A percentile compares a stretch with the other conserved stretches of the same genome.
phyloP scores from a whole-genome alignment of 2,797 vertebrate genomes.

The Xiphorhynchus erythropygius region DNA sequence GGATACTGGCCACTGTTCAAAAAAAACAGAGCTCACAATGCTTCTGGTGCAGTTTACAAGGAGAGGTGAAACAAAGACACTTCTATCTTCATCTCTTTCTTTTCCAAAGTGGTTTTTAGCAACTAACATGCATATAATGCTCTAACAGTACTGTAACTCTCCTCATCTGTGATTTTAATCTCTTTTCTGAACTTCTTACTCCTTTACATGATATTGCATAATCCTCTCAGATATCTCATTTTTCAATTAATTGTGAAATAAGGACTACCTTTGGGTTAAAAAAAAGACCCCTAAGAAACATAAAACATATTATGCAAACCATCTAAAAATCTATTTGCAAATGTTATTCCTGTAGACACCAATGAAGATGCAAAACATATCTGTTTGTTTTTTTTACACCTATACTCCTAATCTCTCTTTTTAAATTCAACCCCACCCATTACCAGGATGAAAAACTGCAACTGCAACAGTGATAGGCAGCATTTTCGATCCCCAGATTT shows the following conservation, averaged over 20 bases:
- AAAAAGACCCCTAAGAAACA: background rate
- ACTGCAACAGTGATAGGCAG: background rate
- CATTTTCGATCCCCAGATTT: background rate
- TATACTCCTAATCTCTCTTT: background rate
- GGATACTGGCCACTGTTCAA: background rate
- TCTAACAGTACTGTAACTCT: background rate
- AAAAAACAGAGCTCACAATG: background rate
- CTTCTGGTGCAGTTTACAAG: background rate
- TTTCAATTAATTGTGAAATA: background rate
- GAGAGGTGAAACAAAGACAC: background rate
- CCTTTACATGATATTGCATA: background rate
- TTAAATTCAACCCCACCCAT: background rate
- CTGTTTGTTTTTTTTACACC: background rate
- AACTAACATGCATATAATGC: background rate
- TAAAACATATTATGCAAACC: background rate
- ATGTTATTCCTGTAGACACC: background rate
- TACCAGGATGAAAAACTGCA: background rate
- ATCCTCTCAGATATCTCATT: background rate
- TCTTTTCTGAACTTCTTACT: background rate
- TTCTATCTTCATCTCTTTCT: background rate
- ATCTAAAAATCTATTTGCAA: background rate
- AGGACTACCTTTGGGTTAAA: background rate
- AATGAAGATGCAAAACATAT: background rate
- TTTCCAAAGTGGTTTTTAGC: background rate
- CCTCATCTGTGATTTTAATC: background rate